Evolutionary conservation across 2,797 vertebrate species (phyloP), one percentile per base, ranked within the genome.

Genomic region (Steatocranus sp.): DNA sequence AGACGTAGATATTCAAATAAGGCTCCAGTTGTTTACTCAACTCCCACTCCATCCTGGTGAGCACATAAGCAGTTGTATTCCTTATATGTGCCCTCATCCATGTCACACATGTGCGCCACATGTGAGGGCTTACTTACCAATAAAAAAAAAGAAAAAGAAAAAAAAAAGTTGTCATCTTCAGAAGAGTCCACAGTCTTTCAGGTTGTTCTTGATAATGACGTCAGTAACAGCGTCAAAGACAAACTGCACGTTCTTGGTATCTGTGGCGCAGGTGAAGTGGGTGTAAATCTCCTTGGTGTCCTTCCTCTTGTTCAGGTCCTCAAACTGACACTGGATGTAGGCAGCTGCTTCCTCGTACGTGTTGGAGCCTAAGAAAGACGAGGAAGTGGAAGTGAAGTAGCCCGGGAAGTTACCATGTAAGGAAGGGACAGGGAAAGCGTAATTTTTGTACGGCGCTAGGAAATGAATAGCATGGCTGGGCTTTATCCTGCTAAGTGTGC

Each of bases 151-250:
- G 20, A n/a, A n/a, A n/a, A n/a, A n/a, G n/a, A n/a, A n/a, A n/a
- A n/a, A 86, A 17, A 85, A 84, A 36, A 9, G 10, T 75, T 7
- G 17, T 70, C 43, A 3, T 76, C 93, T 94, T 97, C 95, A 99
- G 96, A 99, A 99, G 91, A 99, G 98, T 79, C 99, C 99, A 88
- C 99, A 99, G 96, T 99, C 99, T 95, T 99, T 99, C 92, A 99
- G 97, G 94, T 99, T 99, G 96, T 99, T 99, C 96, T 99, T 99
- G 96, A 99, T 99, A 95, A 99, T 99, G 93, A 99, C 98, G 85
- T 99, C 99, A 81, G 99, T 99, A 94, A 99, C 99, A 7, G 99
- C 99, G 94, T 99, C 99, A 4, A 99, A 99, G 77, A 99, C 99
- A 85, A 99, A 99, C 95, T 99, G 99, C 94, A 99, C 99, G 76